Evolutionary conservation across 1,140 invertebrate genomes (phyloP), one percentile per base, ranked within the genome.

Genomic region (Coenobita brevimanus): DNA sequence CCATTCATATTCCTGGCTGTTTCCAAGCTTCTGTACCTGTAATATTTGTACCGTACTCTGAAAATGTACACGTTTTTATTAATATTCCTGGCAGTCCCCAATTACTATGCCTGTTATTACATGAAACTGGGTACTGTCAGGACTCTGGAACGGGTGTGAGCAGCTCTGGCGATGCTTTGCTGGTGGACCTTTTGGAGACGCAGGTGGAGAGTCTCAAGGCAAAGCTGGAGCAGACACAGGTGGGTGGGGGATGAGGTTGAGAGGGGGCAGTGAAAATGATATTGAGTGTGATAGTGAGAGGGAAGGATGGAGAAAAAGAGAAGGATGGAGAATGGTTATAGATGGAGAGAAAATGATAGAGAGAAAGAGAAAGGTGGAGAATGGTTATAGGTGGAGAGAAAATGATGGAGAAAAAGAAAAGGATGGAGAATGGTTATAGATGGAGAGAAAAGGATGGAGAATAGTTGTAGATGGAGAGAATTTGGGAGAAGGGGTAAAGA

Each of bases 201-300:
- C 94, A 95, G 92, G 93, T 94, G 21, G 93, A 93, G 43, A 92
- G 93, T 43, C 90, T 94, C 78, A 93, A 93, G 79, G 92, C 93
- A 83, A 92, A 93, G 85, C 90, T 94, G 69, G 93, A 94, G 92
- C 93, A 92, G 94, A 95, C 92, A 50, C 89, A 90, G 89, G 89
- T 90, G 50, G 83, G 81, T 27, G 46, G 17, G 46, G 17, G 17
- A 50, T 8, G 46, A 50, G 46, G 17, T 17, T 8, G 46, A 50
- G 46, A 17, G 46, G 17, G 46, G 46, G 46, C 17, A 50, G n/a
- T 50, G 46, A 17, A 17, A 50, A 50, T 17, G 17, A 50, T n/a
- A n/a, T 6, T 50, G 46, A 50, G 46, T 50, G 46, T 50, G 46
- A 50, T 6, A 50, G 46, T 50, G 46, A 38, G 67, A 71, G 15